A percentile compares a stretch with the other conserved stretches of the same genome.
Evolutionary conservation across 2,888 invertebrate genomes (phyloP).

Genomic region (Catocala nupta): DNA sequence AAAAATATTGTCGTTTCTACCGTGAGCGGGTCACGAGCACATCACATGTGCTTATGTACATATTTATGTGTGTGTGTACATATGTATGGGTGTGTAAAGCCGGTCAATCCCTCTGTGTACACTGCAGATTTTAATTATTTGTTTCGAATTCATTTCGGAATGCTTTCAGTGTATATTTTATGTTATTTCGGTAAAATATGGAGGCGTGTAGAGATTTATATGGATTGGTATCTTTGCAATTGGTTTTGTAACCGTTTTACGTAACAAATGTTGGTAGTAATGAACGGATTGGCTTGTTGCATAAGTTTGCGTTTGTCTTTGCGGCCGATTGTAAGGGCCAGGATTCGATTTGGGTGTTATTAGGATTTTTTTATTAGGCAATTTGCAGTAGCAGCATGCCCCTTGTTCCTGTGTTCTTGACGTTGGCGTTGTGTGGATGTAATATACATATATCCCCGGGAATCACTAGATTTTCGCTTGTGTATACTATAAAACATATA

Average conservation of each 20-base stretch:
- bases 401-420: too few relatives aligned
- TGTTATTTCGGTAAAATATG: background rate
- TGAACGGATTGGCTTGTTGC: too few relatives aligned
- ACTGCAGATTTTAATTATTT: slow-evolving; percentile 26
- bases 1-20: background rate
- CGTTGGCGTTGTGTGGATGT: too few relatives aligned
- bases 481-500: too few relatives aligned
- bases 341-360: too few relatives aligned
- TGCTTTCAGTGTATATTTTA: slow-evolving; percentile 5
- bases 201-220: background rate
- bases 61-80: background rate
- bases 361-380: too few relatives aligned
- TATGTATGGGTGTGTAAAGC: background rate
- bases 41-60: background rate
- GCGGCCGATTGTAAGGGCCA: too few relatives aligned
- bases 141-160: slow-evolving; percentile 10
- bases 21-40: background rate
- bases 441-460: too few relatives aligned
- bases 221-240: background rate
- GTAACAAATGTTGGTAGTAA: background rate
- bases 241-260: too few relatives aligned
- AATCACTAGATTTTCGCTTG: too few relatives aligned
- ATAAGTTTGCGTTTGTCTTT: too few relatives aligned
- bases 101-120: slow-evolving; percentile 2
- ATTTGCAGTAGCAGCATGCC: too few relatives aligned